A percentile compares a stretch with the other conserved stretches of the same genome.
Evolutionary conservation across 1,140 invertebrate genomes (phyloP).

Genomic region (Drosophila eugracilis): DNA sequence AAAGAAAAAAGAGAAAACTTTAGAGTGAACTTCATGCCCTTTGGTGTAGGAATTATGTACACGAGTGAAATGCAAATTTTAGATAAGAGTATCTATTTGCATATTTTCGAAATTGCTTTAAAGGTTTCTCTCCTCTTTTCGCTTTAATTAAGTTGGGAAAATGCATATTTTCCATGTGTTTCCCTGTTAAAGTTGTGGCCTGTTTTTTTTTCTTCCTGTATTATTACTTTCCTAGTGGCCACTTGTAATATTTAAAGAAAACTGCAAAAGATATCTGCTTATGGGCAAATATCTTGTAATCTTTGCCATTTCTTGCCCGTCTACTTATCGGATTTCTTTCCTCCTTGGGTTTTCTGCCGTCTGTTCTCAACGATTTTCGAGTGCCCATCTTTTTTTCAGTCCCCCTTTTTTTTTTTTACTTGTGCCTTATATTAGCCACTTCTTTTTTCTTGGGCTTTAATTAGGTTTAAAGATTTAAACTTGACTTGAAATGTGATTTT

Average conservation of each 20-base stretch:
- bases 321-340: conserved; percentile 39
- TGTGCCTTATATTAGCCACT: conserved; percentile 2
- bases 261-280: conserved; percentile 26
- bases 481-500: too few relatives aligned
- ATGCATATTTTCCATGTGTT: background rate
- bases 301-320: conserved; percentile 9
- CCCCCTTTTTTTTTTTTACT: background rate
- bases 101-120: conserved; percentile 15
- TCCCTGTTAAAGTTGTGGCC: background rate
- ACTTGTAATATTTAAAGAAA: conserved; percentile 6
- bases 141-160: conserved; percentile 21
- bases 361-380: conserved; percentile 32
- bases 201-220: too few relatives aligned
- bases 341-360: conserved; percentile 17
- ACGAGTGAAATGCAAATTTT: conserved; percentile 36
- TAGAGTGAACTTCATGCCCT: conserved; percentile 27
- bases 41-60: conserved; percentile 38
- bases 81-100: conserved; percentile 36
- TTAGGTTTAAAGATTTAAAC: conserved; percentile 3
- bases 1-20: conserved; percentile 6
- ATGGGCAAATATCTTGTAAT: conserved; percentile 29
- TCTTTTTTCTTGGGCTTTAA: conserved; percentile 1
- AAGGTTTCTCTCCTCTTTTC: conserved; percentile 6
- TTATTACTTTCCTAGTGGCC: background rate
- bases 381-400: background rate